These are phyloP conservation scores for Drosophila bunnanda DNA, from an alignment of 2,888 invertebrate species.

Conservation along the genomic window DNA sequence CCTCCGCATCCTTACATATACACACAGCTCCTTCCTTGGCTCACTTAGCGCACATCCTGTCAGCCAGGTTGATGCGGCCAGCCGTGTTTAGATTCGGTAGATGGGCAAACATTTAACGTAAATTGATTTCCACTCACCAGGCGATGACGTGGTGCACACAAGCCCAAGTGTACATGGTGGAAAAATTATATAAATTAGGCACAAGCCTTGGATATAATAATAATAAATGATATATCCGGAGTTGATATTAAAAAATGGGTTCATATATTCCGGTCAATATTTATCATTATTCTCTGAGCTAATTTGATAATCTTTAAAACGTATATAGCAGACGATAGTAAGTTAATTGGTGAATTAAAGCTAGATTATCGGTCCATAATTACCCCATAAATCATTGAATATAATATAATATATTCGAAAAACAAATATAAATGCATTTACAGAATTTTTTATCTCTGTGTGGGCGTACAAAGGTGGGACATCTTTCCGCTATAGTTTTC, in stretches of 20 bases:
- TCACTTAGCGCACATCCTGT: slow-evolving; percentile 42
- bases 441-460: neutral
- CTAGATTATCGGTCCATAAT: neutral
- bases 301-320: neutral
- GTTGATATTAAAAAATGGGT: neutral
- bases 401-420: neutral
- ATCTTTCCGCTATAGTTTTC: slow-evolving; percentile 6
- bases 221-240: neutral
- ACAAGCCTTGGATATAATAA: neutral
- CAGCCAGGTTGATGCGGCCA: slow-evolving; percentile 37
- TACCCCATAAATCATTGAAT: neutral
- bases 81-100: slow-evolving; percentile 50
- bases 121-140: slow-evolving; percentile 64
- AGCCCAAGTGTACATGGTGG: slow-evolving; percentile 16
- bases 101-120: slow-evolving; percentile 59
- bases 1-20: neutral
- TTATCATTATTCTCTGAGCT: neutral
- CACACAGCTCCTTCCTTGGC: slow-evolving; percentile 31
- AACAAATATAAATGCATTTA: neutral
- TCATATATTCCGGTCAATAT: neutral
- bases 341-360: neutral
- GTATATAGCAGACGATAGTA: neutral
- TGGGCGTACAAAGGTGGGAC: slow-evolving; percentile 16
- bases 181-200: neutral
- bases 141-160: slow-evolving; percentile 38